Conservation (phyloP, 1,140 invertebrate genomes). For the Drosophila pseudoananassae region DNA sequence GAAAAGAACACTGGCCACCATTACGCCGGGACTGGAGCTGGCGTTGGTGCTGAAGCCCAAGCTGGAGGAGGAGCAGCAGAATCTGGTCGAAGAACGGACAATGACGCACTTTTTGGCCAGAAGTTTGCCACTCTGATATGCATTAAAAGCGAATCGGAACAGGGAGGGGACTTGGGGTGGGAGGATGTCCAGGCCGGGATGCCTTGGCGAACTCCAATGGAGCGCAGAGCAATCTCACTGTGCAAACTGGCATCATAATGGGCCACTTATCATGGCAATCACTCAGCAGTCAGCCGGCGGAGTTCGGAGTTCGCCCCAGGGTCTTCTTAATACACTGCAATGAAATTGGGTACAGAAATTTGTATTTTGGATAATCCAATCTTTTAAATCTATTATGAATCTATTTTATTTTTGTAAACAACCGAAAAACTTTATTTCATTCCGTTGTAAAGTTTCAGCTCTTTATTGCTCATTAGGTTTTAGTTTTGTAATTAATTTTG, state of each 20-base stretch:
- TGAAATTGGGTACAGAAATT: not conserved
- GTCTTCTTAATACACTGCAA: constrained; percentile 6
- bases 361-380: too few relatives aligned
- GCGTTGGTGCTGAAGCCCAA: not conserved
- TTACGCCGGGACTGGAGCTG: not conserved
- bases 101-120: constrained; percentile 72
- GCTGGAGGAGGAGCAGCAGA: not conserved
- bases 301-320: constrained; percentile 26
- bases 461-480: too few relatives aligned
- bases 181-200: constrained; percentile 10
- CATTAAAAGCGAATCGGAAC: constrained; percentile 66
- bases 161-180: constrained; percentile 7
- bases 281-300: constrained; percentile 67
- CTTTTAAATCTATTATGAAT: too few relatives aligned
- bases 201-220: constrained; percentile 59
- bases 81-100: constrained; percentile 33
- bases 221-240: constrained; percentile 67
- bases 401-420: too few relatives aligned
- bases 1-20: constrained; percentile 29
- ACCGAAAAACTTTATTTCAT: too few relatives aligned
- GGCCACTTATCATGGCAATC: constrained; percentile 82
- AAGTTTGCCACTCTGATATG: constrained; percentile 78
- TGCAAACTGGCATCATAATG: constrained; percentile 81
- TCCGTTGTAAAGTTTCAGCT: too few relatives aligned
- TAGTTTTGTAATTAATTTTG: not conserved